Evolutionary conservation across 2,888 invertebrate genomes (phyloP).

Genomic region (Agrochola litura): DNA sequence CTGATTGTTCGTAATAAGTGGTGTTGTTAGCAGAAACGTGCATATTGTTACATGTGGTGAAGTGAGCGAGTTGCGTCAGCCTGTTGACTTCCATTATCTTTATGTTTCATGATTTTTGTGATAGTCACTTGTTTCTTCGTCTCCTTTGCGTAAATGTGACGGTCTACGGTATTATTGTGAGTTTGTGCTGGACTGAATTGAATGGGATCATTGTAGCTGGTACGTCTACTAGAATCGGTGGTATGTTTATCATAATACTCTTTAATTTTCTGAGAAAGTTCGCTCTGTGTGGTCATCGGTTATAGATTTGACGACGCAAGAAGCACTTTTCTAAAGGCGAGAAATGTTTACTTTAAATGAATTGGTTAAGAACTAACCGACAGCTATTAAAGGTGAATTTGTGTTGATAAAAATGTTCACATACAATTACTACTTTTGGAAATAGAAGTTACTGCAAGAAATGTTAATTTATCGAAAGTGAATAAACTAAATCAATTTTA

Average conservation of each 20-base stretch:
- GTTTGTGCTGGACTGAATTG: slow-evolving; percentile 14
- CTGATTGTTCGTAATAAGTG: slow-evolving; percentile 35
- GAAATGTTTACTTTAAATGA: slow-evolving; percentile 14
- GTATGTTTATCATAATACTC: slow-evolving; percentile 44
- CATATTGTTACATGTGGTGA: slow-evolving; percentile 14
- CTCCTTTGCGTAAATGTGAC: neutral
- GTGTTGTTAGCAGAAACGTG: slow-evolving; percentile 43
- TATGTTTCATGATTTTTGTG: slow-evolving; percentile 13
- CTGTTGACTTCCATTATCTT: slow-evolving; percentile 37
- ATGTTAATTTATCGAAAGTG: neutral
- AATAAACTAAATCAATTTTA: neutral
- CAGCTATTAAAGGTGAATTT: neutral
- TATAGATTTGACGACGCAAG: neutral
- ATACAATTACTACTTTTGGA: neutral
- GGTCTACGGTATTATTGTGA: slow-evolving; percentile 20
- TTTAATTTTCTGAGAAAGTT: slow-evolving; percentile 6
- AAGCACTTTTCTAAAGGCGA: slow-evolving; percentile 17
- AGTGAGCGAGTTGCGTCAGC: slow-evolving; percentile 31
- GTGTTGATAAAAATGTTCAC: neutral
- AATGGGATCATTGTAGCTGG: neutral
- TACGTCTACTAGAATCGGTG: slow-evolving; percentile 5
- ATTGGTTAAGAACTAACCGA: neutral
- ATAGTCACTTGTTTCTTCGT: slow-evolving; percentile 23
- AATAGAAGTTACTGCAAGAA: neutral
- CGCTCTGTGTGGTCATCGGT: neutral